Conservation (phyloP, 1,140 invertebrate genomes). For the Ditylenchus dipsaci region DNA sequence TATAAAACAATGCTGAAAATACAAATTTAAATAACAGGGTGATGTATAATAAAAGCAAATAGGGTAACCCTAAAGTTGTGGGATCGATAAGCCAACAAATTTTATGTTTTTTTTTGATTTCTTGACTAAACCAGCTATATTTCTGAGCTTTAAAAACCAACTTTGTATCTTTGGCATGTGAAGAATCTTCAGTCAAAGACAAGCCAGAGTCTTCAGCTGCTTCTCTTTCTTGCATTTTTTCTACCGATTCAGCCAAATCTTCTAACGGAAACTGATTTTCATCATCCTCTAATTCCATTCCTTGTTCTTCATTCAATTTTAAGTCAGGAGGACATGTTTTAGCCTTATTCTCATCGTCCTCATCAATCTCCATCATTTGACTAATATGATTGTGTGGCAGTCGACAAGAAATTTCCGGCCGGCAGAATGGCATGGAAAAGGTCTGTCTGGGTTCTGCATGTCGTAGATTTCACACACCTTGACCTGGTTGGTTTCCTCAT, state of each 20-base stretch:
- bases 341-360: background rate
- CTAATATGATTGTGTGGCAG: background rate
- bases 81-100: too few relatives aligned
- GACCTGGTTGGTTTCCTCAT: constrained; percentile 38
- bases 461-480: constrained; percentile 40
- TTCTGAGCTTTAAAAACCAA: background rate
- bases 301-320: constrained; percentile 13
- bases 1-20: too few relatives aligned
- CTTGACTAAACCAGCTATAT: too few relatives aligned
- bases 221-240: constrained; percentile 2
- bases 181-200: constrained; percentile 30
- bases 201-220: constrained; percentile 28
- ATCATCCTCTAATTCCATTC: background rate
- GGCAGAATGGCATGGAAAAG: constrained; percentile 6
- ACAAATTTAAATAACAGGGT: too few relatives aligned
- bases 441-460: constrained; percentile 2
- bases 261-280: background rate
- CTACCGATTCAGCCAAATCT: background rate
- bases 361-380: background rate
- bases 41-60: too few relatives aligned
- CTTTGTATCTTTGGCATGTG: background rate
- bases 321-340: constrained; percentile 6
- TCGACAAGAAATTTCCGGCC: background rate
- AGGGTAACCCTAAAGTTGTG: too few relatives aligned
- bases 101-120: too few relatives aligned